Conservation (phyloP, 2,888 invertebrate species). For the Yponomeuta evonymella region DNA sequence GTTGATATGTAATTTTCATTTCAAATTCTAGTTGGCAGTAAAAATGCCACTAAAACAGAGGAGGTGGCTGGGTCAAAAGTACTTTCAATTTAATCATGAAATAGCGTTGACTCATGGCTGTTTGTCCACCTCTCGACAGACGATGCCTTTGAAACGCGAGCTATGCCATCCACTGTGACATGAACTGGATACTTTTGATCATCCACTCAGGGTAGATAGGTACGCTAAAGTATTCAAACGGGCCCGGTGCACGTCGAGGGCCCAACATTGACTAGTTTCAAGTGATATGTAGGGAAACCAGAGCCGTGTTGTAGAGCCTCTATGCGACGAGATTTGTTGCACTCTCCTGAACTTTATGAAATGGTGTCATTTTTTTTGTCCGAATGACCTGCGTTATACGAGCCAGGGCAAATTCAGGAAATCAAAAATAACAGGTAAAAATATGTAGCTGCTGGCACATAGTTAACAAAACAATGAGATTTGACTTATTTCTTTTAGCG, state of each 20-base stretch:
- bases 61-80: constrained; percentile 59
- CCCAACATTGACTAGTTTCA: constrained; percentile 36
- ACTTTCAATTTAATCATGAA: constrained; percentile 72
- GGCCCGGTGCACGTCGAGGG: constrained; percentile 27
- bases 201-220: constrained; percentile 34
- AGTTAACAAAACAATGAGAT: constrained; percentile 56
- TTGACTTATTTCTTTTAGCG: constrained; percentile 55
- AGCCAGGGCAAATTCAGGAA: background rate
- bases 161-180: constrained; percentile 12
- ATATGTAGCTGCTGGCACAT: constrained; percentile 35
- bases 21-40: background rate
- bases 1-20: background rate
- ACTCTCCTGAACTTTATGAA: background rate
- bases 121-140: constrained; percentile 64
- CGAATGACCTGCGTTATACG: background rate
- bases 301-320: background rate
- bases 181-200: constrained; percentile 52
- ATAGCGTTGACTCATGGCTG: constrained; percentile 47
- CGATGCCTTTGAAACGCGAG: constrained; percentile 57
- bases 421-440: background rate
- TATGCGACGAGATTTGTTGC: background rate
- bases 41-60: background rate
- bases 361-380: background rate
- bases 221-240: constrained; percentile 40
- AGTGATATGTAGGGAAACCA: constrained; percentile 20